Evolutionary conservation across 1,140 invertebrate genomes (phyloP).

Genomic region (Penaeus vannamei): DNA sequence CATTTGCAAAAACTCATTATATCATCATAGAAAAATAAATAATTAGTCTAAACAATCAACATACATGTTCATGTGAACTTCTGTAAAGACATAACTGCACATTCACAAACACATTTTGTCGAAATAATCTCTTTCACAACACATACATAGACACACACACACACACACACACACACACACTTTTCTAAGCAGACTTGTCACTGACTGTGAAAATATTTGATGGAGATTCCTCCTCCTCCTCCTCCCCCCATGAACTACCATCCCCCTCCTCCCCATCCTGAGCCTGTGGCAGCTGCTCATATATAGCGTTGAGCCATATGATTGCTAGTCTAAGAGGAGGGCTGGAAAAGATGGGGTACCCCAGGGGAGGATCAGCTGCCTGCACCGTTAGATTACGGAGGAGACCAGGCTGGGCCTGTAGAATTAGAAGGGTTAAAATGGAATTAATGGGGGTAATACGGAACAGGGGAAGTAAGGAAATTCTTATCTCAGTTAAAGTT

Average conservation of each 20-base stretch:
- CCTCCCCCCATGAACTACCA: background rate
- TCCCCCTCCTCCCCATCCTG: conserved; percentile 76
- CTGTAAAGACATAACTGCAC: too few species aligned
- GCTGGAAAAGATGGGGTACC: conserved; percentile 74
- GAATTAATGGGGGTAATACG: background rate
- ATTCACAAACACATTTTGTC: background rate
- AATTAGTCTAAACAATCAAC: too few species aligned
- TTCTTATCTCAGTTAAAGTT: too few species aligned
- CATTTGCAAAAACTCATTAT: too few species aligned
- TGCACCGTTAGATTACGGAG: conserved; percentile 75
- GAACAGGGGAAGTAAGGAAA: too few species aligned
- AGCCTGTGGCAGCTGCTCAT: conserved; percentile 74
- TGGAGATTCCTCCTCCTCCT: background rate
- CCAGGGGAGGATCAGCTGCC: conserved; percentile 75
- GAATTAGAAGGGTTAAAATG: conserved; percentile 42
- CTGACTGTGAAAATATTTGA: background rate
- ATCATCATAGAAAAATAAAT: too few species aligned
- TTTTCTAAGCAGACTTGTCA: background rate
- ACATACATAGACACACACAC: too few species aligned
- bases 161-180: background rate
- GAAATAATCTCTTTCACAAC: too few species aligned
- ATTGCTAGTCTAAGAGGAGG: conserved; percentile 57
- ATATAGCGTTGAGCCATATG: conserved; percentile 56
- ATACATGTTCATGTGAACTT: too few species aligned
- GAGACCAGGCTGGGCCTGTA: conserved; percentile 74